A percentile compares a stretch with the other conserved stretches of the same genome.
phyloP scores from a whole-genome alignment of 2,888 invertebrate species.

The Malthinus seriepunctatus region DNA sequence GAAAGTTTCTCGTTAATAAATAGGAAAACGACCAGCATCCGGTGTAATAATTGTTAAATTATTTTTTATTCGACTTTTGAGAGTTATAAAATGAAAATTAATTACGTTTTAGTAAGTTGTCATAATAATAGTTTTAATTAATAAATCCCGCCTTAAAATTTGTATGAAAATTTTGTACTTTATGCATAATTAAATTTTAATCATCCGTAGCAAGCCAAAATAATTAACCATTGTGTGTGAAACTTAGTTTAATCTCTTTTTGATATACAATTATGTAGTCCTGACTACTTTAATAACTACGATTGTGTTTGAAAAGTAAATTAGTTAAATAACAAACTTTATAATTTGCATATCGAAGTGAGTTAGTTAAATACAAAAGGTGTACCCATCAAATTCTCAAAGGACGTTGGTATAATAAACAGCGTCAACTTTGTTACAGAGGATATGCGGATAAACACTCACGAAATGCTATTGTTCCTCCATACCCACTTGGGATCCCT shows the following conservation, averaged over 20 bases:
- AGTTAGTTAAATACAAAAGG: conserved; percentile 19
- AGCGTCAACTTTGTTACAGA: conserved; percentile 19
- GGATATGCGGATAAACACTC: conserved; percentile 26
- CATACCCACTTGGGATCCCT: conserved; percentile 19
- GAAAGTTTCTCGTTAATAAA: no score
- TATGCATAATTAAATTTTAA: no score
- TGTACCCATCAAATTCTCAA: conserved; percentile 18
- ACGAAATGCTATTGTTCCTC: conserved; percentile 24
- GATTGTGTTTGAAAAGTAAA: conserved; percentile 8
- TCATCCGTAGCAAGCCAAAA: no score
- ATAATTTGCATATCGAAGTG: conserved; percentile 18
- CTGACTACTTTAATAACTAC: conserved; percentile 5
- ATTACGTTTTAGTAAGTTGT: no score
- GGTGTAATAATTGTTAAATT: no score
- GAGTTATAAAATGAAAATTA: no score
- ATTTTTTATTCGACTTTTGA: no score
- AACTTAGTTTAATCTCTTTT: conserved; percentile 4
- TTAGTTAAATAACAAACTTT: conserved; percentile 5
- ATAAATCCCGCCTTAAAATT: no score
- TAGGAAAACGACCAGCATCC: no score
- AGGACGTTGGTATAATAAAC: conserved; percentile 15
- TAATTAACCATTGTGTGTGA: no score
- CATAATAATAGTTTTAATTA: no score
- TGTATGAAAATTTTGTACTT: no score
- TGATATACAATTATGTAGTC: conserved; percentile 1